Percentiles rank a stretch among this genome's conserved stretches.
These are phyloP conservation scores for Bubo blakistoni DNA, from an alignment of 2,113 vertebrate species.

Conservation along the genomic window DNA sequence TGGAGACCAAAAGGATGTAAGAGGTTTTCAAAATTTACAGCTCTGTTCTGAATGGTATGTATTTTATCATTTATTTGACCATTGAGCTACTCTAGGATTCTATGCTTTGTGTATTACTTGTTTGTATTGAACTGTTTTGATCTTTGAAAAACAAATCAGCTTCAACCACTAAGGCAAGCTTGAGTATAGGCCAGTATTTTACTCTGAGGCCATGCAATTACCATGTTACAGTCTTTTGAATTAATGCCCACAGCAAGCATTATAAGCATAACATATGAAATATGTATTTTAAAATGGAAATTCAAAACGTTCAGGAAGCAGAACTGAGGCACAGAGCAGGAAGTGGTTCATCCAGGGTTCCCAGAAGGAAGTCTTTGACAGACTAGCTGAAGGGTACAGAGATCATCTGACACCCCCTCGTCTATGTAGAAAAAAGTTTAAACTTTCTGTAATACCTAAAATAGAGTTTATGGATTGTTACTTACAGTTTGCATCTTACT, in stretches of 20 bases:
- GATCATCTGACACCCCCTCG: not conserved
- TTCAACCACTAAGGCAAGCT: not conserved
- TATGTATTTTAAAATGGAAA: not conserved
- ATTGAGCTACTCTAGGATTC: not conserved
- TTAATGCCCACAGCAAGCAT: not conserved
- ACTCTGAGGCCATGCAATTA: not conserved
- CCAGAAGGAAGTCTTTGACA: not conserved
- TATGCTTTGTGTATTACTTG: not conserved
- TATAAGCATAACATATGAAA: not conserved
- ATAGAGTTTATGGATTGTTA: not conserved
- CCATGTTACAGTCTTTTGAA: not conserved
- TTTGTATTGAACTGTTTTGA: not conserved
- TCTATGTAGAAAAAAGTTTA: not conserved
- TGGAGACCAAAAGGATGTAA: not conserved
- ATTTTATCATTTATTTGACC: not conserved
- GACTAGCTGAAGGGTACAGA: not conserved
- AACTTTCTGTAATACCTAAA: not conserved
- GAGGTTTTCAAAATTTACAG: not conserved
- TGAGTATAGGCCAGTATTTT: not conserved
- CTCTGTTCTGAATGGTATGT: not conserved
- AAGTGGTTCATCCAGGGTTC: not conserved
- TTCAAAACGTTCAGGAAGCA: not conserved
- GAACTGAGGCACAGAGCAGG: rapidly evolving
- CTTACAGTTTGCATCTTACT: not conserved
- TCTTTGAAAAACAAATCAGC: not conserved